Base-by-base conservation (phyloP, 2,797 vertebrate genomes). In the Spizella passerina region DNA sequence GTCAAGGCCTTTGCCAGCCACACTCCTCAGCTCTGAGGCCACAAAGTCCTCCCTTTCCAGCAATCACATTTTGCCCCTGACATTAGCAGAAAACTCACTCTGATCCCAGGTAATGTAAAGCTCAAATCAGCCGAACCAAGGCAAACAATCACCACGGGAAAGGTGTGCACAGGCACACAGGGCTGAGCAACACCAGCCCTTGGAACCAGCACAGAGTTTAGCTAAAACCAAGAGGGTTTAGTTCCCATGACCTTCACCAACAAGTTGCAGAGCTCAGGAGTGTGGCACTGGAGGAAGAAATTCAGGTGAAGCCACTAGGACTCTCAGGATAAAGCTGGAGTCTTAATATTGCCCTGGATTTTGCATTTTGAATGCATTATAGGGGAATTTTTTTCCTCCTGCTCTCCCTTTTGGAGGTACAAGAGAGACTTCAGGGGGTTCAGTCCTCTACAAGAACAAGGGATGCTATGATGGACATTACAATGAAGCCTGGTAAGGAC, bases 41-140 rank as follows among this genome's bases (percentile, higher is more conserved):
- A 4, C 32, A 11, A 4, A 86, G 14, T 82, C 66, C 65, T 65
- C 77, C 73, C 71, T 89, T 78, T 21, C 7, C 76, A 24, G 79
- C 57, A 73, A 72, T 61, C 52, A 3, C 71, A 23, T 88, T 92
- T 79, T 61, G 7, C 71, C 93, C 65, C 81, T 0, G 6, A 87
- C 27, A 39, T 50, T 27, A 88, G 75, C 69, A 93, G 82, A 32
- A 84, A 82, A 53, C 49, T 80, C 94, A 32, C 96, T 96, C 94
- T 92, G 90, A 96, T 96, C 97, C 96, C 95, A 27, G 94, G 94
- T 94, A 96, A 97, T 97, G 97, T 95, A 84, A 83, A 96, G 83
- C 86, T 84, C 27, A 47, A 47, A 3, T 90, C 87, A 76, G 80
- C 86, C 85, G 83, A 66, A 95, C 59, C 94, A 61, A 79, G 88